Percentiles rank a stretch among this genome's conserved stretches.
Conservation (phyloP, 2,888 invertebrate genomes). For the Bibio marci region DNA sequence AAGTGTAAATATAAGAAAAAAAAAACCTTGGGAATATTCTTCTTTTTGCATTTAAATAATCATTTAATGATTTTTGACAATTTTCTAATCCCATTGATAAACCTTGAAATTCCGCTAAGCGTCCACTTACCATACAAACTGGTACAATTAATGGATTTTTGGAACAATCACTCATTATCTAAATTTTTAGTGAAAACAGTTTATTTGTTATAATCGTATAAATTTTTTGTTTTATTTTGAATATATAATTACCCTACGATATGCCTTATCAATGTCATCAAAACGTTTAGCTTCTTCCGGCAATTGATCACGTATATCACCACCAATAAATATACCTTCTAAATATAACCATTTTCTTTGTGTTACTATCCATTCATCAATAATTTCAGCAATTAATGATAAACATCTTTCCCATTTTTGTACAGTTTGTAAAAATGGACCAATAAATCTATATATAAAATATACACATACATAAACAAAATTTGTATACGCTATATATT, state of each 20-base stretch:
- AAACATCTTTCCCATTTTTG: slow-evolving; percentile 74
- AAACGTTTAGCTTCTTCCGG: slow-evolving; percentile 84
- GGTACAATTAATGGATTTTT: slow-evolving; percentile 64
- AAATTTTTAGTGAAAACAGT: too few relatives aligned
- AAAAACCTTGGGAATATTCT: slow-evolving; percentile 51
- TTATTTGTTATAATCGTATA: slow-evolving; percentile 10
- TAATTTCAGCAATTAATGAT: slow-evolving; percentile 65
- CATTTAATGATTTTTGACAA: slow-evolving; percentile 82
- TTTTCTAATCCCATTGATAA: slow-evolving; percentile 61
- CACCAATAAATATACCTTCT: slow-evolving; percentile 82
- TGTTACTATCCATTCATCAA: slow-evolving; percentile 70
- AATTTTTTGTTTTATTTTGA: not conserved
- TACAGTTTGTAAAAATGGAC: slow-evolving; percentile 67
- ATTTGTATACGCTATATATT: not conserved
- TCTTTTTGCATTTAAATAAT: slow-evolving; percentile 76
- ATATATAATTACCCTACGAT: slow-evolving; percentile 40
- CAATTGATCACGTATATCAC: slow-evolving; percentile 70
- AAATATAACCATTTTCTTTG: slow-evolving; percentile 85
- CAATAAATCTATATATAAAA: slow-evolving; percentile 47
- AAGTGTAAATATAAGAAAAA: too few relatives aligned
- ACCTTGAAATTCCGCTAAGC: slow-evolving; percentile 56
- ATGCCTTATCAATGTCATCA: slow-evolving; percentile 70
- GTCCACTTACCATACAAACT: slow-evolving; percentile 56
- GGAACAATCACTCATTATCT: slow-evolving; percentile 73
- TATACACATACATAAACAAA: not conserved